Base-by-base conservation (phyloP, 2,113 vertebrate genomes). In the Motacilla alba region DNA sequence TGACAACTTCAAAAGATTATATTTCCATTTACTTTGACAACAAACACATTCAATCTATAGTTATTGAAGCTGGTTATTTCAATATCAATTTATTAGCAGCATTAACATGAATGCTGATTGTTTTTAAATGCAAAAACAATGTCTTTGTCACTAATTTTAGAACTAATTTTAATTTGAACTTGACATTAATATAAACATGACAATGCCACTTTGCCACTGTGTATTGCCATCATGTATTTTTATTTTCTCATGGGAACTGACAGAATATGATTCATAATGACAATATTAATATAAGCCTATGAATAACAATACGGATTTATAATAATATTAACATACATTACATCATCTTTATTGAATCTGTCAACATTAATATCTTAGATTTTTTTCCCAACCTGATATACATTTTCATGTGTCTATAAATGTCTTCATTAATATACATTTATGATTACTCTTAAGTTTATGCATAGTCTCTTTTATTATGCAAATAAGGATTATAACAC, bases 121-220 rank as follows among this genome's bases (percentile, higher is more conserved):
- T 67, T 93, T 95, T 96, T 33, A 96, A 97, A 96, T 87, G 52
- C 3, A 37, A 79, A 79, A 97, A 87, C 83, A 89, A 93, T 87
- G 81, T 62, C 83, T 95, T 95, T 82, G 89, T 89, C 77, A 85
- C 86, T 95, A 95, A 97, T 95, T 97, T 90, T 82, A 96, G 84
- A 97, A 93, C 52, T 94, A 87, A 95, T 91, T 98, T 97, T 87
- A 97, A 94, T 97, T 97, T 96, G 94, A 97, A 97, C 86, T 92
- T 96, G 91, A 92, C 81, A 81, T 95, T 94, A 93, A 93, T 97
- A 96, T 85, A 97, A 98, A 94, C 69, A 96, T 55, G 56, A 93
- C 87, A 97, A 93, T 94, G 89, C 55, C 82, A 87, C 73, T 97
- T 95, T 97, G 93, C 56, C 90, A 86, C 91, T 93, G 69, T 41